phyloP scores from a whole-genome alignment of 2,797 vertebrate genomes.

The Brachymystax lenok region DNA sequence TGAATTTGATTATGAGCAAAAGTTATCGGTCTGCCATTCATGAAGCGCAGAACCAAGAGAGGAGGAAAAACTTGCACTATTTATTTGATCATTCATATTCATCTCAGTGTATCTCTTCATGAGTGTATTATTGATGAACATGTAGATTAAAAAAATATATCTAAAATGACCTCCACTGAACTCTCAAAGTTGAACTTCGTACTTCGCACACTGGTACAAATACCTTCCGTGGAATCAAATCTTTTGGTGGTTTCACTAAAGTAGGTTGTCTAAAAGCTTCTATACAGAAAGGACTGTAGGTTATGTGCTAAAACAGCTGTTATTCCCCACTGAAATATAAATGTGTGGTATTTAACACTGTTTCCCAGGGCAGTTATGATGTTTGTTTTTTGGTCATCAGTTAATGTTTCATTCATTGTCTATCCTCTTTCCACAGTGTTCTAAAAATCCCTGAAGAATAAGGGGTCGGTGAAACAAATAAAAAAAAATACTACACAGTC shows the following conservation, averaged over 20 bases:
- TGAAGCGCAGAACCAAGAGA: slow-evolving; percentile 11
- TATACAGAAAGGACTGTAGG: neutral
- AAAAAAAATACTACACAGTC: slow-evolving; percentile 6
- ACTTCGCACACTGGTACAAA: neutral
- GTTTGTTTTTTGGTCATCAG: neutral
- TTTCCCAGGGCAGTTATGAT: neutral
- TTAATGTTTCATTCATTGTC: neutral
- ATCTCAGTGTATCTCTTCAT: neutral
- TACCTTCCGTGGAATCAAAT: neutral
- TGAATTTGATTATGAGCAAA: slow-evolving; percentile 42
- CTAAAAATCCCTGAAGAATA: neutral
- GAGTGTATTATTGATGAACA: neutral
- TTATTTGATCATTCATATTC: slow-evolving; percentile 28
- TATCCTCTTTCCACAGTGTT: neutral
- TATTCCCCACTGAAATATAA: neutral
- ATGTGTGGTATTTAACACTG: neutral
- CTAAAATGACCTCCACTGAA: neutral
- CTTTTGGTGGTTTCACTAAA: neutral
- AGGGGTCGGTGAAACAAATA: slow-evolving; percentile 7
- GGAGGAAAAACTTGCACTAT: slow-evolving; percentile 14
- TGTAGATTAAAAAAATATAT: neutral
- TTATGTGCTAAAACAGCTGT: neutral
- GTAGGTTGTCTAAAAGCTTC: neutral
- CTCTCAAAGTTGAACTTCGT: neutral
- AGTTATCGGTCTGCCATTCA: slow-evolving; percentile 30